Percentiles rank a stretch among this genome's conserved stretches.
These are phyloP conservation scores for Anomalospiza imberbis DNA, from an alignment of 2,797 vertebrate genomes.

Conservation along the genomic window DNA sequence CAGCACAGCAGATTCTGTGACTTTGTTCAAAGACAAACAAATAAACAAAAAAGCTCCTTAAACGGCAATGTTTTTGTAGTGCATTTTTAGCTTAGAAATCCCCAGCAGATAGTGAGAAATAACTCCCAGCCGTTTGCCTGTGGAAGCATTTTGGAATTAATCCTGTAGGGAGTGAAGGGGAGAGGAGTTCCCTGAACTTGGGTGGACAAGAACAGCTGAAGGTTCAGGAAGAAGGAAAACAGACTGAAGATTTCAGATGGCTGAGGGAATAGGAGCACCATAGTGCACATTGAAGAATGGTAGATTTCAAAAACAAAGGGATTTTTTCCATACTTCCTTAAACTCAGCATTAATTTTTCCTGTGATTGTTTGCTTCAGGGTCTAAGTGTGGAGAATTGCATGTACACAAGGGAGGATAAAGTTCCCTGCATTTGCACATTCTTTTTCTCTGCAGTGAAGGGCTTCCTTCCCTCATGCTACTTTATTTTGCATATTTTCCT, in stretches of 20 bases:
- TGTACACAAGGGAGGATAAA: background rate
- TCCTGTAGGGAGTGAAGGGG: background rate
- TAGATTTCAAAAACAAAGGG: background rate
- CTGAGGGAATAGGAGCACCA: background rate
- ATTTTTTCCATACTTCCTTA: background rate
- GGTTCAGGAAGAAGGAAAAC: background rate
- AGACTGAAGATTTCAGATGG: background rate
- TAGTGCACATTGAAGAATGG: background rate
- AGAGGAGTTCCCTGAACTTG: background rate
- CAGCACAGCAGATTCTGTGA: background rate
- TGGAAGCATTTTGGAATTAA: background rate
- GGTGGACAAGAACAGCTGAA: background rate
- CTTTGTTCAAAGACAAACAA: background rate
- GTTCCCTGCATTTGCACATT: background rate
- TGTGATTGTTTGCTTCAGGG: background rate
- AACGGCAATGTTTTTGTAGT: background rate
- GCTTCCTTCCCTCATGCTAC: background rate
- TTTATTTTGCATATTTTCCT: background rate
- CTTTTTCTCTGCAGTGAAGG: background rate
- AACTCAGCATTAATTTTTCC: slow-evolving; percentile 16
- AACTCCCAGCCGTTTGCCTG: background rate
- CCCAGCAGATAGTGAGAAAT: background rate
- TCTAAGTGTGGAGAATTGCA: background rate
- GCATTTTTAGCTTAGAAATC: background rate
- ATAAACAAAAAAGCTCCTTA: background rate